Conservation (phyloP, 1,140 invertebrate species). For the Diplogasteroides magnus region DNA sequence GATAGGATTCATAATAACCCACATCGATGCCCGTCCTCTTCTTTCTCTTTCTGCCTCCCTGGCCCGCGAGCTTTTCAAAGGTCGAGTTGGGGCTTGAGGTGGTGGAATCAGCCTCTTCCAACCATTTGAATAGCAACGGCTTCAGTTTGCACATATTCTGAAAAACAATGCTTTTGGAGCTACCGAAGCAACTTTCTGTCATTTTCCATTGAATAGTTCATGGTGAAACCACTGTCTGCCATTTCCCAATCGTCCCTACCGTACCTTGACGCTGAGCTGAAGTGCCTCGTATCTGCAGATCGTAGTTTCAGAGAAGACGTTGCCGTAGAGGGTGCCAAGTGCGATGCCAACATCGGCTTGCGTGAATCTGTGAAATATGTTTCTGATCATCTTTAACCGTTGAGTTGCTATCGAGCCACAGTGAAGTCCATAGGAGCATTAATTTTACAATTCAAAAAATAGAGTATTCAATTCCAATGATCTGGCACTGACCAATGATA, state of each 20-base stretch:
- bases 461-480: too few species aligned
- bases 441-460: neutral
- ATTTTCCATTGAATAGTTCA: too few species aligned
- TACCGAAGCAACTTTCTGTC: neutral
- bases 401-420: neutral
- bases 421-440: too few species aligned
- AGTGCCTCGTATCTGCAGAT: slow-evolving; percentile 99
- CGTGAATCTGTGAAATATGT: slow-evolving; percentile 69
- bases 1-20: too few species aligned
- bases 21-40: too few species aligned
- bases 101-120: slow-evolving; percentile 87
- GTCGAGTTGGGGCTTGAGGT: slow-evolving; percentile 32
- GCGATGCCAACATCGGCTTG: slow-evolving; percentile 96
- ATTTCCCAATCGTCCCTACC: neutral
- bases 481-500: too few species aligned
- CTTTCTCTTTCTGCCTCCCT: too few species aligned
- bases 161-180: neutral
- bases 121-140: slow-evolving; percentile 95
- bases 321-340: slow-evolving; percentile 94
- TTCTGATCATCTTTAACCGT: too few species aligned
- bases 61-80: too few species aligned
- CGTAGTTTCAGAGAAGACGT: slow-evolving; percentile 98
- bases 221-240: too few species aligned
- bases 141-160: slow-evolving; percentile 98
- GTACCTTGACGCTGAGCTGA: slow-evolving; percentile 86